A percentile compares a stretch with the other conserved stretches of the same genome.
Conservation (phyloP, 2,113 vertebrate genomes). For the Arothron firmamentum region DNA sequence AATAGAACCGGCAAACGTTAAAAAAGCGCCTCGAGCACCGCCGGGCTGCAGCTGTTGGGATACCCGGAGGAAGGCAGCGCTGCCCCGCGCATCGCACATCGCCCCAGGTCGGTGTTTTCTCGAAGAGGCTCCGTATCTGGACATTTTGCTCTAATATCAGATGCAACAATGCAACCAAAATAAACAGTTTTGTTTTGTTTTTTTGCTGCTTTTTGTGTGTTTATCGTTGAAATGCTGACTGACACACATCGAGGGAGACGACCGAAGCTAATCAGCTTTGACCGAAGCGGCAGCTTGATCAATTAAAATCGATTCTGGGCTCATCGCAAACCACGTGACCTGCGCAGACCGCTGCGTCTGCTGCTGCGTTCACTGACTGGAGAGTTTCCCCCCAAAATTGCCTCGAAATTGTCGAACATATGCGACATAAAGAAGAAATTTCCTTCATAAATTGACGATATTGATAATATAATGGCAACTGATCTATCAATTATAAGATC, state of each 20-base stretch:
- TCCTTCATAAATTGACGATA: too few species aligned
- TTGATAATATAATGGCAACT: too few species aligned
- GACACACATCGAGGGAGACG: neutral
- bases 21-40: neutral
- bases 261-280: conserved; percentile 49
- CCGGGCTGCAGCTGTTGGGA: neutral
- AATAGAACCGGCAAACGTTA: neutral
- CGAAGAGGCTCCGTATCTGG: neutral
- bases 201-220: too few species aligned
- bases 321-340: neutral
- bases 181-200: too few species aligned
- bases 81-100: neutral
- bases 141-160: conserved; percentile 5
- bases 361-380: neutral
- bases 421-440: too few species aligned
- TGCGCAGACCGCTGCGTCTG: neutral
- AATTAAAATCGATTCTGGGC: conserved; percentile 6
- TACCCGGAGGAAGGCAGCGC: conserved; percentile 6
- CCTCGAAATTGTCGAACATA: too few species aligned
- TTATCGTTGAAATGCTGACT: neutral
- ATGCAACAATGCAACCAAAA: neutral
- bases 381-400: too few species aligned
- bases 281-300: conserved; percentile 5
- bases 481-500: too few species aligned
- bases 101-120: conserved; percentile 23